Percentiles rank a stretch among this genome's conserved stretches.
phyloP scores from a whole-genome alignment of 1,140 invertebrate species.

The Acyrthosiphon pisum region DNA sequence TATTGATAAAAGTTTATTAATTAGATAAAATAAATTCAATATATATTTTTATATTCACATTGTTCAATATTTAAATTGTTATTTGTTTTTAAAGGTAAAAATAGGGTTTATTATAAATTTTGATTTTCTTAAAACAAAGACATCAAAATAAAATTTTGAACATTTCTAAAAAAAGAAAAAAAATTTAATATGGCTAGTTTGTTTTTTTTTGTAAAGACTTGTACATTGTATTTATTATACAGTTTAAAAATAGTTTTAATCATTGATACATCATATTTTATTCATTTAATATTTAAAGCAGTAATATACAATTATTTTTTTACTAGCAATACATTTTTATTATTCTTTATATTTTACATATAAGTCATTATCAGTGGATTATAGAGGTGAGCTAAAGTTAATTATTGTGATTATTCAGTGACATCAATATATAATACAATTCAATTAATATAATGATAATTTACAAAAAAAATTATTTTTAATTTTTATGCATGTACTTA shows the following conservation, averaged over 20 bases:
- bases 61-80: slow-evolving; percentile 36
- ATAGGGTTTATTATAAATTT: slow-evolving; percentile 23
- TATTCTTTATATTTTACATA: not conserved
- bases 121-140: not conserved
- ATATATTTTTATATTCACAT: slow-evolving; percentile 51
- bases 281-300: not conserved
- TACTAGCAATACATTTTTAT: not conserved
- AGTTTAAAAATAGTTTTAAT: not conserved
- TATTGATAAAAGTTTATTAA: slow-evolving; percentile 43
- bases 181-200: not conserved
- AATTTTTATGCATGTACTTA: not conserved
- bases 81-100: slow-evolving; percentile 30
- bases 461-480: not conserved
- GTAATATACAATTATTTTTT: slow-evolving; percentile 28
- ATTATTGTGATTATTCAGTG: not conserved
- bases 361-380: not conserved
- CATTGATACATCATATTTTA: not conserved
- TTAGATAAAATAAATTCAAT: slow-evolving; percentile 37
- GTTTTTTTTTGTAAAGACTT: not conserved
- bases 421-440: not conserved
- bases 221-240: not conserved
- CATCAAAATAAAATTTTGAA: not conserved
- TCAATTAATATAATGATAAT: not conserved
- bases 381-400: not conserved
- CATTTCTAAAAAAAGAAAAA: not conserved